phyloP scores from a whole-genome alignment of 1,140 invertebrate genomes.

The Bombus affinis region DNA sequence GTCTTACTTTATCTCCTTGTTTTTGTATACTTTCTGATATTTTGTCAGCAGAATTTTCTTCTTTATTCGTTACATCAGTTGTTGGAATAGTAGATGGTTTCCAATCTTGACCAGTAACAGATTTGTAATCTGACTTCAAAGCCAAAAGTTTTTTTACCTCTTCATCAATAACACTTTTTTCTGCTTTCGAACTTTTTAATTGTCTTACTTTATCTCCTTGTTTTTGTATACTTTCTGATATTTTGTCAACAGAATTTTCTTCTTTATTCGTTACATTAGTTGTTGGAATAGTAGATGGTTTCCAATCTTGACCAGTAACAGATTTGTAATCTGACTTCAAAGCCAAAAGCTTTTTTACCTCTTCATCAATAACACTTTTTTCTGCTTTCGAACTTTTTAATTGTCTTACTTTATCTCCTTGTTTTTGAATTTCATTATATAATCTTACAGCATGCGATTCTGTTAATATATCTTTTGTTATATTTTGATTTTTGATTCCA shows the following conservation, averaged over 20 bases:
- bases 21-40: conserved; percentile 71
- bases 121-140: conserved; percentile 89
- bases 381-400: conserved; percentile 84
- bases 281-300: conserved; percentile 75
- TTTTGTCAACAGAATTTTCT: conserved; percentile 43
- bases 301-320: conserved; percentile 86
- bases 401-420: conserved; percentile 81
- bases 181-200: conserved; percentile 84
- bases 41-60: conserved; percentile 39
- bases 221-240: conserved; percentile 71
- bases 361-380: conserved; percentile 84
- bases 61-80: neutral
- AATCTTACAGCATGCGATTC: neutral
- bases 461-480: neutral
- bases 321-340: conserved; percentile 89
- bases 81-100: conserved; percentile 79
- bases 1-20: conserved; percentile 65
- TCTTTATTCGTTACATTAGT: neutral
- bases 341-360: conserved; percentile 86
- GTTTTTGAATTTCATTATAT: conserved; percentile 41
- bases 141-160: conserved; percentile 87
- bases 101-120: conserved; percentile 86
- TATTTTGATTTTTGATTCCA: neutral
- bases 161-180: conserved; percentile 84
- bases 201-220: conserved; percentile 85